Base-by-base conservation (phyloP, 1,140 invertebrate genomes). In the Tribolium madens region DNA sequence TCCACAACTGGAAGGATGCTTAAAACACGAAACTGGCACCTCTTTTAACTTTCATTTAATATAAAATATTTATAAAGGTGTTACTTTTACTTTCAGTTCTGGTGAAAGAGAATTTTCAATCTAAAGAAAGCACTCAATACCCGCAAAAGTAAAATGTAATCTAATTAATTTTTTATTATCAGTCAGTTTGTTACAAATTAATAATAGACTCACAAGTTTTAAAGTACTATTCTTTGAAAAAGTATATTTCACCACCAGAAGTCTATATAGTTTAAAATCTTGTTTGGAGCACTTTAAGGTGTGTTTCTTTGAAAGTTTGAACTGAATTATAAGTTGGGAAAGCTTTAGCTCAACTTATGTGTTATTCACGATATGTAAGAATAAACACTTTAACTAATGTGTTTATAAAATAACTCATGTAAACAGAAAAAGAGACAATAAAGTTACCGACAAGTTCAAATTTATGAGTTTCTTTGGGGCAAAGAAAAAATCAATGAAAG, bases 401-500 rank as follows among this genome's bases (percentile, higher is more conserved):
- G 36, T 42, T 42, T 42, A 42, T 42, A n/a, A 42, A 42, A 42
- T 42, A 10, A 42, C n/a, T 7, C 9, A 42, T 7, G n/a, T n/a
- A 2, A 42, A 9, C 36, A 26, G 9, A 7, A 42, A 42, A 42
- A 7, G 36, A 42, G 36, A 42, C 9, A 42, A 42, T 9, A 42
- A 42, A 42, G 4, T 42, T 42, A 42, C 4, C 3, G 50, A 17
- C 50, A 53, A 10, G 9, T 26, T 26, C 9, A 26, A 53, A 18
- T 53, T 53, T 53, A 26, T 53, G 12, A 12, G 7, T 53, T 53
- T 53, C 50, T 17, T 26, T 17, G 18, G 18, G 9, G 21, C 21
- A 26, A 26, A 17, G 18, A 18, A 53, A 68, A 47, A 52, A 73
- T 73, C 71, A 53, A 73, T 73, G 46, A 73, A 73, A 50, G 9